A percentile compares a stretch with the other conserved stretches of the same genome.
phyloP scores from a whole-genome alignment of 1,140 invertebrate species.

The Apis laboriosa region DNA sequence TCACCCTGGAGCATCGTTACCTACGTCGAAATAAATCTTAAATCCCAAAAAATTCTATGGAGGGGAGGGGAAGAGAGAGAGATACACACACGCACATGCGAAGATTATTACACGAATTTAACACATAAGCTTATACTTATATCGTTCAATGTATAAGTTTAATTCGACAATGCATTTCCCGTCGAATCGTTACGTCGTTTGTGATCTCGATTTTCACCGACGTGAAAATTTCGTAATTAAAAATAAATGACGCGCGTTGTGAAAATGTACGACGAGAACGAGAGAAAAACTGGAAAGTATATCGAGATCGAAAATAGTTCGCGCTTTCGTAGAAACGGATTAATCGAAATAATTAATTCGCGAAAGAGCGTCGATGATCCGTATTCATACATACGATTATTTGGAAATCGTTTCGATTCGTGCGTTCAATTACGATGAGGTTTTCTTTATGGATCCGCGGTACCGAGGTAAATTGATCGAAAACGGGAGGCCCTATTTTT shows the following conservation, averaged over 20 bases:
- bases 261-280: neutral
- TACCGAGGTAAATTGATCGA: neutral
- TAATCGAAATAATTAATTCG: constrained; percentile 8
- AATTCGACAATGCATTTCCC: neutral
- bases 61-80: too few relatives aligned
- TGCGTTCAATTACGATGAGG: too few relatives aligned
- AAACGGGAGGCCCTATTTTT: neutral
- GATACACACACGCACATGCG: neutral
- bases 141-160: neutral
- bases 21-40: constrained; percentile 3
- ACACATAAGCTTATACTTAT: neutral
- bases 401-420: neutral
- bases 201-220: neutral
- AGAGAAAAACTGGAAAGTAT: neutral
- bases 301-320: constrained; percentile 27
- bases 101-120: too few relatives aligned
- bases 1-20: neutral
- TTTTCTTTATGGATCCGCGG: neutral
- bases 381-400: neutral
- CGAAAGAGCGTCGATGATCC: neutral
- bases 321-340: constrained; percentile 20
- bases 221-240: neutral
- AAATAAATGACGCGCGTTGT: neutral
- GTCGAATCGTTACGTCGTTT: too few relatives aligned
- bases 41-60: neutral